These are phyloP conservation scores for Actinia tenebrosa DNA, from an alignment of 64 coral and sea anemone species.

Conservation along the genomic window DNA sequence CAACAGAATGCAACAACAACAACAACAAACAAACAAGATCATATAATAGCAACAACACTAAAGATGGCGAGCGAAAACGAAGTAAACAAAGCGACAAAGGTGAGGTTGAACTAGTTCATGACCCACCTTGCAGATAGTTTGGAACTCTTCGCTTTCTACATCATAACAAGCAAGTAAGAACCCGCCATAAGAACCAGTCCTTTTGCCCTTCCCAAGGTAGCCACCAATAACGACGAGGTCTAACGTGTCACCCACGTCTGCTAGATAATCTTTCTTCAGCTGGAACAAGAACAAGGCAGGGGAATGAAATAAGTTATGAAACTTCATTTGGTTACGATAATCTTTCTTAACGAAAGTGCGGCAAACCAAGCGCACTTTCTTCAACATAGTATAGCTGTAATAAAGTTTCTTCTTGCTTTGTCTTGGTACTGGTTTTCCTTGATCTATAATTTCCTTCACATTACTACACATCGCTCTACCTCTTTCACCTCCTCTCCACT, in stretches of 20 bases:
- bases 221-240: slow-evolving; percentile 89
- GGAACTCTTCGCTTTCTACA: slow-evolving; percentile 92
- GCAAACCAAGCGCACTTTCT: too few relatives aligned
- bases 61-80: not conserved
- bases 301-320: not conserved
- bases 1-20: too few relatives aligned
- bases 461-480: not conserved
- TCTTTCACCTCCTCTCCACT: not conserved
- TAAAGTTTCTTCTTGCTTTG: too few relatives aligned
- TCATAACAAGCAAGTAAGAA: slow-evolving; percentile 90
- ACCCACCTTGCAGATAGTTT: slow-evolving; percentile 86
- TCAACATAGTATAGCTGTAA: too few relatives aligned
- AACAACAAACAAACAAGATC: not conserved
- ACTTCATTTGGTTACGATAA: too few relatives aligned
- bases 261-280: slow-evolving; percentile 97
- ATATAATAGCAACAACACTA: not conserved
- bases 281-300: slow-evolving; percentile 27
- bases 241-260: slow-evolving; percentile 84
- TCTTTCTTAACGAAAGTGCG: too few relatives aligned
- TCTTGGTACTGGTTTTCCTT: too few relatives aligned
- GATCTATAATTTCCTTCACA: not conserved
- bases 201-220: slow-evolving; percentile 91
- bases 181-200: slow-evolving; percentile 79
- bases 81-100: not conserved
- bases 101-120: not conserved